Percentiles rank a stretch among this genome's conserved stretches.
Evolutionary conservation across 1,140 invertebrate genomes (phyloP).

Genomic region (Drosophila grimshawi): DNA sequence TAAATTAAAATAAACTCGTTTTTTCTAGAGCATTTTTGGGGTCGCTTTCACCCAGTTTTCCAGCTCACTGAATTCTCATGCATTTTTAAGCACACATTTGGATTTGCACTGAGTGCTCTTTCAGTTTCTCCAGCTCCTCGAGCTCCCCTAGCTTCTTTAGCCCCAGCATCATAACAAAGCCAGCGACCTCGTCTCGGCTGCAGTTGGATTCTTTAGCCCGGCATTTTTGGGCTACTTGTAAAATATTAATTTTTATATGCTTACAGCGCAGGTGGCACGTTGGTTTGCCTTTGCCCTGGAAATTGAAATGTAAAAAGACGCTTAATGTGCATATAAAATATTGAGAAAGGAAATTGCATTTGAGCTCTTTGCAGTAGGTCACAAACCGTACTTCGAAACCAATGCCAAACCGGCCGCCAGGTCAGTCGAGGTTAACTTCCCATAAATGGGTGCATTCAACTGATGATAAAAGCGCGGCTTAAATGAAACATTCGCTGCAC

Average conservation of each 20-base stretch:
- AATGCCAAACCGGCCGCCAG: slow-evolving; percentile 16
- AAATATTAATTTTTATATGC: slow-evolving; percentile 82
- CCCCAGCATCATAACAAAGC: slow-evolving; percentile 54
- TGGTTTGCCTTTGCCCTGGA: slow-evolving; percentile 39
- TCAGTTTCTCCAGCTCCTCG: neutral
- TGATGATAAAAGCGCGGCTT: slow-evolving; percentile 27
- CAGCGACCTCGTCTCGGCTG: slow-evolving; percentile 27
- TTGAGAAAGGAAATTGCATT: slow-evolving; percentile 79
- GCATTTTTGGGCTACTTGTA: slow-evolving; percentile 56
- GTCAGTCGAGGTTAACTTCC: slow-evolving; percentile 66
- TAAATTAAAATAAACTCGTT: slow-evolving; percentile 67
- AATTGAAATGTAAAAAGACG: slow-evolving; percentile 81
- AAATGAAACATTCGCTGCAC: slow-evolving; percentile 6
- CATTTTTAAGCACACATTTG: slow-evolving; percentile 72
- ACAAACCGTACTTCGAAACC: slow-evolving; percentile 14
- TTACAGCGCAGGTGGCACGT: slow-evolving; percentile 56
- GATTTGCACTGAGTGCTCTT: slow-evolving; percentile 49
- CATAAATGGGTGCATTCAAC: slow-evolving; percentile 76
- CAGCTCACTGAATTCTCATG: slow-evolving; percentile 63
- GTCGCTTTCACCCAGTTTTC: slow-evolving; percentile 69
- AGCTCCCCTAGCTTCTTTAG: slow-evolving; percentile 12
- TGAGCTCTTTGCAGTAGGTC: slow-evolving; percentile 45
- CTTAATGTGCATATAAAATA: slow-evolving; percentile 80
- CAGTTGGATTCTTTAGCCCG: slow-evolving; percentile 28
- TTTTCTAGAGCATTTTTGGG: slow-evolving; percentile 24